Conservation (phyloP, 2,888 invertebrate species). For the Diarsia brunnea region DNA sequence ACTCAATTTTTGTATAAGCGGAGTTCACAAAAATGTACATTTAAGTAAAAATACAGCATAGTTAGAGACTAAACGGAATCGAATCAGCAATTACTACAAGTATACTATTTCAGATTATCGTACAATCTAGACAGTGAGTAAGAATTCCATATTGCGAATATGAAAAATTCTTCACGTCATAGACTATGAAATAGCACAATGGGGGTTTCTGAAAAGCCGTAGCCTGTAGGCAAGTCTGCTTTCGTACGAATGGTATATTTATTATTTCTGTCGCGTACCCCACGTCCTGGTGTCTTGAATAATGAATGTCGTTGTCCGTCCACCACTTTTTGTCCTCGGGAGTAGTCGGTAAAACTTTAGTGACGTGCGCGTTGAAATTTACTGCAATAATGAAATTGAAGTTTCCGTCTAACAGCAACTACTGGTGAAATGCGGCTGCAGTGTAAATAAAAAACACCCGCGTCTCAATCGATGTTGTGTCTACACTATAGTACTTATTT, state of each 20-base stretch:
- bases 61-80: conserved; percentile 9
- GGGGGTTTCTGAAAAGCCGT: conserved; percentile 44
- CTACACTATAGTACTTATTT: conserved; percentile 34
- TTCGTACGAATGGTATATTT: conserved; percentile 64
- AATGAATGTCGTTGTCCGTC: conserved; percentile 63
- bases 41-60: background rate
- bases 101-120: conserved; percentile 32
- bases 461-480: conserved; percentile 38
- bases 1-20: background rate
- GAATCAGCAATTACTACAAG: conserved; percentile 12
- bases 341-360: conserved; percentile 32
- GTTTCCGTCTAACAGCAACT: conserved; percentile 10
- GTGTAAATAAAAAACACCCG: conserved; percentile 19
- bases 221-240: conserved; percentile 38
- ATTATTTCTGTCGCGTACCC: conserved; percentile 73
- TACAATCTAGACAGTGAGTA: conserved; percentile 10
- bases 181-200: conserved; percentile 42
- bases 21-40: background rate
- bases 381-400: conserved; percentile 44
- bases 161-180: conserved; percentile 22
- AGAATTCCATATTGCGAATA: conserved; percentile 12
- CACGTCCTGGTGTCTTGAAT: conserved; percentile 73
- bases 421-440: conserved; percentile 24
- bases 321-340: conserved; percentile 62
- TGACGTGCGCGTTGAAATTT: conserved; percentile 22